Evolutionary conservation across 1,140 invertebrate species (phyloP), one percentile per base, ranked within the genome.

Genomic region (Glomeris maerens): DNA sequence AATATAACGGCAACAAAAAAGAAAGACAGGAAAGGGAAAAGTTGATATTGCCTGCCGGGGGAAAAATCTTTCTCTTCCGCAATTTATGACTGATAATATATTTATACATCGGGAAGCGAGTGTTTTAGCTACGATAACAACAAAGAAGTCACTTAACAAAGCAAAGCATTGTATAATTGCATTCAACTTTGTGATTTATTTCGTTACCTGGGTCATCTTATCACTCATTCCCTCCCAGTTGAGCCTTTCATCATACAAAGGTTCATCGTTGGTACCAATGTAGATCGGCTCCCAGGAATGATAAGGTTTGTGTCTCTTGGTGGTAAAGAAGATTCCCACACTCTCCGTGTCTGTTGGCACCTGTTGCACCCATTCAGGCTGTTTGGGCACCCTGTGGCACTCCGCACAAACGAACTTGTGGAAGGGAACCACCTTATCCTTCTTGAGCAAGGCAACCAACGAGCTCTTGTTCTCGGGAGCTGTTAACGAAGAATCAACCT

Each of bases 211-310:
- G 3, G 48, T 51, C 49, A 51, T 28, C 36, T 89, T 89, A 66
- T 89, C 84, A 64, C 83, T 85, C 67, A 84, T 85, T 45, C 85
- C 85, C 62, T 89, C 84, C 85, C 85, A 89, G 61, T 80, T 85
- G 21, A 88, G 74, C 62, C 85, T 62, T 88, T 68, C 66, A 39
- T 68, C 65, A 45, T 68, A 68, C 0, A 65, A 45, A 3, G 66
- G 66, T 41, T 66, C 66, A 22, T 57, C 22, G 64, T 87, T 80
- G 0, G 84, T 87, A 22, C 84, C 85, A 52, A 89, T 87, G 56
- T 83, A 89, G 55, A 89, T 87, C 13, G 60, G 60, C 65, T 91
- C 87, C 88, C 88, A 92, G 61, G 86, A 83, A 21, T 84, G 72
- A 61, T 79, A 84, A 49, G 76, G 77, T 14, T 84, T 82, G 2